Evolutionary conservation across 2,888 invertebrate genomes (phyloP).

Genomic region (Polylopha cassiicola): DNA sequence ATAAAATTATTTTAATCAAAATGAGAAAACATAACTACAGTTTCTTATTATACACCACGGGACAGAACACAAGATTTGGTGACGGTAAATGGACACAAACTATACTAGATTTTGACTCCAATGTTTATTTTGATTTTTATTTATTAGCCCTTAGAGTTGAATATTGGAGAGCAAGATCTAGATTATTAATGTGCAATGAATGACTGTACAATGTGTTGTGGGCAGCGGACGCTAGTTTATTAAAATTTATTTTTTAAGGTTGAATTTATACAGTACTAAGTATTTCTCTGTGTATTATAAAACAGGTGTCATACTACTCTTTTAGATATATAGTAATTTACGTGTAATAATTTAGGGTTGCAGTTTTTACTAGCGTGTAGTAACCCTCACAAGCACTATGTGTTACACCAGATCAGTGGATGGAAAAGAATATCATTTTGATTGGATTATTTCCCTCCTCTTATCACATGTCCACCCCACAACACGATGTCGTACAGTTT

Average conservation of each 20-base stretch:
- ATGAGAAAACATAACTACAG: no score
- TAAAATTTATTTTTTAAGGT: no score
- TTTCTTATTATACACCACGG: no score
- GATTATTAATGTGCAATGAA: neutral
- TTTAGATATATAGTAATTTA: no score
- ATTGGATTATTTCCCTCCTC: neutral
- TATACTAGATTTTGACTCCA: constrained; percentile 1
- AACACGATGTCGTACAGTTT: constrained; percentile 16
- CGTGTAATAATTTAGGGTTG: neutral
- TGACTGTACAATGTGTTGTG: constrained; percentile 7
- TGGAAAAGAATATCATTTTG: neutral
- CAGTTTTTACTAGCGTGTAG: neutral
- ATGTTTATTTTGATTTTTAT: constrained; percentile 3
- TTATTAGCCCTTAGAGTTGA: no score
- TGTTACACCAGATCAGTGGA: neutral
- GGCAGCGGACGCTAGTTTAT: constrained; percentile 9
- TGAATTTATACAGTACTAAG: no score
- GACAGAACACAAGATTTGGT: no score
- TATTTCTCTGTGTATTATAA: no score
- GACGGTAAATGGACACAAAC: no score
- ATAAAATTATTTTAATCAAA: no score
- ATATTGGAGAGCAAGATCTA: neutral
- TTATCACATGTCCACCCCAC: constrained; percentile 6
- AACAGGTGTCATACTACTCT: no score
- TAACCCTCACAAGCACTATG: neutral